These are phyloP conservation scores for Poecilus cupreus DNA, from an alignment of 2,888 invertebrate species.

Conservation along the genomic window DNA sequence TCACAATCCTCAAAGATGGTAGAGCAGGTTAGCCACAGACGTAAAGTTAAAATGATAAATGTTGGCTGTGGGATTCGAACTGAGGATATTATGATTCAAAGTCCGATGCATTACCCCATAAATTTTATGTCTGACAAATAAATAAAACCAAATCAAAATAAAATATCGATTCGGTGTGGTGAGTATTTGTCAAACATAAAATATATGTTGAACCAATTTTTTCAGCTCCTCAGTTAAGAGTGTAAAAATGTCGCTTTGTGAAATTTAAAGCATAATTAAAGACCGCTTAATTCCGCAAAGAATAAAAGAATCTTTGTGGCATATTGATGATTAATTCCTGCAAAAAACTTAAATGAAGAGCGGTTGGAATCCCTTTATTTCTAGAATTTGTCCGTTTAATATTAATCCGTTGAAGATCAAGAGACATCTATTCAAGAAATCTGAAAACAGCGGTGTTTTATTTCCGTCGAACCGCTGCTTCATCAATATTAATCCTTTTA, in stretches of 20 bases:
- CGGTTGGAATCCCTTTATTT: conserved; percentile 23
- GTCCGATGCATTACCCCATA: no score
- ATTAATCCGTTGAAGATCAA: conserved; percentile 36
- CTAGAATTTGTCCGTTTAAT: conserved; percentile 24
- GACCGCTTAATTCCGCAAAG: conserved; percentile 8
- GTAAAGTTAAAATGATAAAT: no score
- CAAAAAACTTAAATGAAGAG: conserved; percentile 7
- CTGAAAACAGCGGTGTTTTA: conserved; percentile 42
- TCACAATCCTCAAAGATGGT: no score
- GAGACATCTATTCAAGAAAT: conserved; percentile 44
- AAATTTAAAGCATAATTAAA: conserved; percentile 2
- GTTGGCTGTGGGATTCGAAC: no score
- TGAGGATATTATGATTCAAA: no score
- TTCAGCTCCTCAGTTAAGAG: not conserved
- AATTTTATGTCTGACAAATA: no score
- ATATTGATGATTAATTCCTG: conserved; percentile 30
- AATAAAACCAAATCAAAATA: no score
- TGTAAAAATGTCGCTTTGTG: not conserved
- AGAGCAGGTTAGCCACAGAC: no score
- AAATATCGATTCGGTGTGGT: no score
- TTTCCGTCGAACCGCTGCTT: conserved; percentile 29
- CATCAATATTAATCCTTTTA: conserved; percentile 44
- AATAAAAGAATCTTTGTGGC: conserved; percentile 11
- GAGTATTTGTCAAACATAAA: no score
- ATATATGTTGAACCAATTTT: no score